phyloP scores from a whole-genome alignment of 2,797 vertebrate species.

The Lophotriccus pileatus region DNA sequence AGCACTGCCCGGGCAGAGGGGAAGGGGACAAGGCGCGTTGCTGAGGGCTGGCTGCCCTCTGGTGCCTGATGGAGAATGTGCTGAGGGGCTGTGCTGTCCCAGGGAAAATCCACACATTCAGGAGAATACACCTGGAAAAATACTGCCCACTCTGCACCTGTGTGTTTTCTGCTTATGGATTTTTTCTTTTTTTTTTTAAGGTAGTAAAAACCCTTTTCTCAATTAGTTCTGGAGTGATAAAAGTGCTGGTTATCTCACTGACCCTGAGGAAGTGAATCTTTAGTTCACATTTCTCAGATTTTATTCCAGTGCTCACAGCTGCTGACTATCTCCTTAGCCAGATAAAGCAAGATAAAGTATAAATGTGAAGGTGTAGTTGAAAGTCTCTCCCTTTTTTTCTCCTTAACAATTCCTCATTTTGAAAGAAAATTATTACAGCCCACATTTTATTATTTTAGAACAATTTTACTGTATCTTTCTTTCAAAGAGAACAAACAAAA shows the following conservation, averaged over 20 bases:
- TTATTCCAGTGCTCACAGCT: neutral
- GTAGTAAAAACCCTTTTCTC: neutral
- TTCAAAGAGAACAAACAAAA: neutral
- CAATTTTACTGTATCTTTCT: neutral
- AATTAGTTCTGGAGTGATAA: neutral
- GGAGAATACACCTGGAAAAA: neutral
- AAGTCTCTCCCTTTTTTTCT: neutral
- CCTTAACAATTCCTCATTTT: neutral
- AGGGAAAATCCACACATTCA: neutral
- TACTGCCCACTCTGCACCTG: fast-evolving
- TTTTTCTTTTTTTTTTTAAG: neutral
- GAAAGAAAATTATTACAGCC: neutral
- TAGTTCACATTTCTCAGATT: neutral
- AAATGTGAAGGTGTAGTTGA: neutral
- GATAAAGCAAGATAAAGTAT: neutral
- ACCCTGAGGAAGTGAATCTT: neutral
- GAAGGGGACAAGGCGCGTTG: neutral
- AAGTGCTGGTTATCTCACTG: neutral
- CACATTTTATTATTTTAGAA: neutral
- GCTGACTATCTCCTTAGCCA: neutral
- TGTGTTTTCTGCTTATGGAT: neutral
- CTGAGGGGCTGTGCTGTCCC: neutral
- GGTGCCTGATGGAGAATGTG: neutral
- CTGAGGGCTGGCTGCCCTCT: neutral
- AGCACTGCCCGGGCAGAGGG: neutral